phyloP scores from a whole-genome alignment of 2,797 vertebrate species.

The Mionectes olivaceus region DNA sequence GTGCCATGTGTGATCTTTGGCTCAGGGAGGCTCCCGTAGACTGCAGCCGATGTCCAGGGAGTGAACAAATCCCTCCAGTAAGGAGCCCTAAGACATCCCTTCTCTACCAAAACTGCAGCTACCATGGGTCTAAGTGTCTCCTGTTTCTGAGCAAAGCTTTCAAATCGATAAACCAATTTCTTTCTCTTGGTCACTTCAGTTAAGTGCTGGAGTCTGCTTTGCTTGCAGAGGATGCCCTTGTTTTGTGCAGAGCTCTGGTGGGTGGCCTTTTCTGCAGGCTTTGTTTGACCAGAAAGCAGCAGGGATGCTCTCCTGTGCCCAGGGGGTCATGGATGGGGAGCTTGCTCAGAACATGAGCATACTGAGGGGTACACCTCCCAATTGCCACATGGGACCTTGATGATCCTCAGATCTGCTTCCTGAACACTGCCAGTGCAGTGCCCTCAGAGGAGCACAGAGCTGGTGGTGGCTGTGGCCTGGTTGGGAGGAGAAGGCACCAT shows the following conservation, averaged over 20 bases:
- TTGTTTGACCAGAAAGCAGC: background rate
- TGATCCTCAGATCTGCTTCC: background rate
- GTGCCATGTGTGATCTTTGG: background rate
- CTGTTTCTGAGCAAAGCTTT: background rate
- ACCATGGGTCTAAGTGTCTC: background rate
- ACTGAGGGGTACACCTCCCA: rapidly evolving
- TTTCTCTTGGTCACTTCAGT: background rate
- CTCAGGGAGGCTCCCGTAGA: background rate
- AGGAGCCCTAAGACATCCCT: background rate
- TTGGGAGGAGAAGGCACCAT: background rate
- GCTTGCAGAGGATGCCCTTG: background rate
- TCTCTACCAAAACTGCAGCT: background rate
- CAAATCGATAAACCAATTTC: background rate
- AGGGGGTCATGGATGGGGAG: rapidly evolving
- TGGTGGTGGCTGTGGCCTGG: background rate
- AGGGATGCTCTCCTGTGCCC: rapidly evolving
- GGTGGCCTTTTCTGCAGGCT: background rate
- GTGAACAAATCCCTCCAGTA: background rate
- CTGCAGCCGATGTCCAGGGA: background rate
- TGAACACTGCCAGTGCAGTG: rapidly evolving
- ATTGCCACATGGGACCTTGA: background rate
- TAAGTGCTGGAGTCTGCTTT: background rate
- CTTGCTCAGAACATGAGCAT: rapidly evolving
- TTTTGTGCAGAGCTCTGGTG: background rate
- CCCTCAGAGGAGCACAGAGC: background rate